A percentile compares a stretch with the other conserved stretches of the same genome.
Evolutionary conservation across 2,113 vertebrate species (phyloP).

Genomic region (Hemichromis elongatus): DNA sequence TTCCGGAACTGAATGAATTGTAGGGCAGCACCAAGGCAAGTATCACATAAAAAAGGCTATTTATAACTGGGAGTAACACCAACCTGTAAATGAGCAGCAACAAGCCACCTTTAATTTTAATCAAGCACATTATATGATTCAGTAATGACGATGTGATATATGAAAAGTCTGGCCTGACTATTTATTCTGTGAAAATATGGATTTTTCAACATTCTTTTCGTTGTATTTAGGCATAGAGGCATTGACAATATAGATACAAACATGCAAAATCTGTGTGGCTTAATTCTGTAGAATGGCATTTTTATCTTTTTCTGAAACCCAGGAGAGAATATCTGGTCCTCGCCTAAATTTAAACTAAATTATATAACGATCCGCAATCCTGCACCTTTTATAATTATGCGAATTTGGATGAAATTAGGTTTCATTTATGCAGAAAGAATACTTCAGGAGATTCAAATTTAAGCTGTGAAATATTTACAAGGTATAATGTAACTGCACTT

Average conservation of each 20-base stretch:
- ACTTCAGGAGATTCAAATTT: background rate
- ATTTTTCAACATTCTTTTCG: background rate
- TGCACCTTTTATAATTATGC: background rate
- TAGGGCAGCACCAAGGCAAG: background rate
- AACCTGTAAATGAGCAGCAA: background rate
- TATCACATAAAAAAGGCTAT: background rate
- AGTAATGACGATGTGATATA: rapidly evolving
- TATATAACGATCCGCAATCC: background rate
- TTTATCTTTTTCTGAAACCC: too few species aligned
- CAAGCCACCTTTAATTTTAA: background rate
- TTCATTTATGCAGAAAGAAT: background rate
- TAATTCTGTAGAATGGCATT: background rate
- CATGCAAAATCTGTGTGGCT: background rate
- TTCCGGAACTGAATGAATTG: background rate
- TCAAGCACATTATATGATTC: background rate
- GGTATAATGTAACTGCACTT: background rate
- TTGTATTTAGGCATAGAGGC: background rate
- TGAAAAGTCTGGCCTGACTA: background rate
- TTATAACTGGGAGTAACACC: background rate
- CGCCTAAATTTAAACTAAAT: background rate
- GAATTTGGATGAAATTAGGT: background rate
- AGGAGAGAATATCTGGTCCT: background rate
- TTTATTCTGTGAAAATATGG: background rate
- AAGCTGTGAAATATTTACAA: background rate
- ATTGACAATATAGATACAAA: background rate